Base-by-base conservation (phyloP, 1,140 invertebrate species). In the Lucilia sericata region DNA sequence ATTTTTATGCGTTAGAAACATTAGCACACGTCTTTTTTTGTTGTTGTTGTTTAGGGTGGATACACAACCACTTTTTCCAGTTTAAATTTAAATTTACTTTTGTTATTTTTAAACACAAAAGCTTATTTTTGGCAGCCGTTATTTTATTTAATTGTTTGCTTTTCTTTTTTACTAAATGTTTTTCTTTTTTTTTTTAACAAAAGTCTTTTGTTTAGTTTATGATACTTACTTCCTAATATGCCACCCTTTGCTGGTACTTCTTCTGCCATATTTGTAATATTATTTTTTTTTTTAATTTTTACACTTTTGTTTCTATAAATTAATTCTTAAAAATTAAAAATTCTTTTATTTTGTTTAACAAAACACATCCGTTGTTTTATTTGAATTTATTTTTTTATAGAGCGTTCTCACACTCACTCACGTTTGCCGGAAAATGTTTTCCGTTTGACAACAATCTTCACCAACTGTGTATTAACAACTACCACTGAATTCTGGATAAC, bases 221-320 rank as follows among this genome's bases (percentile, higher is more conserved):
- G n/a, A n/a, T n/a, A 90, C 89, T 90, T 89, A 90, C 89, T 90
- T 87, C 89, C 89, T 85, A 90, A 88, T 70, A 90, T 82, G 85
- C 88, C 89, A 86, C 89, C 89, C 75, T 83, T 87, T 74, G 89
- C 89, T 74, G 88, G 86, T 85, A 90, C 87, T 83, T 90, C 89
- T 36, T 90, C 36, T 10, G 88, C 21, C 89, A 90, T 90, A 30
- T 84, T 34, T 78, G n/a, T 51, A n/a, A n/a, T n/a, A n/a, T 84
- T 78, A 9, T 36, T 84, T 84, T n/a, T 30, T 82, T 17, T 70
- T 21, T 19, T 60, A 34, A 51, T 60, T 42, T 74, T 75, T 34
- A 75, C 47, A 21, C 76, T 21, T 25, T 80, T 80, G 4, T 80
- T 25, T 51, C 9, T 21, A 25, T 36, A 80, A 13, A 51, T 80